These are phyloP conservation scores for Drosophila conformis DNA, from an alignment of 2,888 invertebrate genomes.

Conservation along the genomic window DNA sequence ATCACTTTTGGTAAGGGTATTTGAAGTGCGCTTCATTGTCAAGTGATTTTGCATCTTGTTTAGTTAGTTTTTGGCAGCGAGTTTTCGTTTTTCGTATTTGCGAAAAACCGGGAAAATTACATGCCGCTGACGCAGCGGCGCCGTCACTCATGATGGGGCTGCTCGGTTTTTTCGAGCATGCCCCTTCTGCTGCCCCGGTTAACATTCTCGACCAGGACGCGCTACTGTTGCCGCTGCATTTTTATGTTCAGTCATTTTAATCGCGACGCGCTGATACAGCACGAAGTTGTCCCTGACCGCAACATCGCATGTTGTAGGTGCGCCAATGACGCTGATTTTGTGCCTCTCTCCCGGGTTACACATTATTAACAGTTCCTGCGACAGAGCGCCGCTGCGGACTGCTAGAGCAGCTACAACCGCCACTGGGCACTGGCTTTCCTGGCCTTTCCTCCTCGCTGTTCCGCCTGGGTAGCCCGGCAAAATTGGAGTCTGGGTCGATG, in stretches of 20 bases:
- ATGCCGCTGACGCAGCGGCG: conserved; percentile 75
- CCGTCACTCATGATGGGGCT: conserved; percentile 68
- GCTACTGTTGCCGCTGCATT: conserved; percentile 13
- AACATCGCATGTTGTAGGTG: conserved; percentile 83
- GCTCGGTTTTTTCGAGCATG: conserved; percentile 43
- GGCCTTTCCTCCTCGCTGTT: not conserved
- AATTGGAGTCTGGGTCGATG: conserved; percentile 3
- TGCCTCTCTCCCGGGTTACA: conserved; percentile 71
- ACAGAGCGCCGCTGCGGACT: conserved; percentile 61
- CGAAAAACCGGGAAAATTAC: conserved; percentile 72
- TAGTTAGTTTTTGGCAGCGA: conserved; percentile 60
- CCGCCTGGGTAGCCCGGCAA: conserved; percentile 7
- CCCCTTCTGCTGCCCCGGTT: not conserved
- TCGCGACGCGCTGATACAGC: conserved; percentile 74
- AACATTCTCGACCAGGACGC: conserved; percentile 15
- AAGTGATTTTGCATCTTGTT: conserved; percentile 40
- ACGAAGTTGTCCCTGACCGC: conserved; percentile 80
- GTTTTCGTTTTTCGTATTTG: conserved; percentile 69
- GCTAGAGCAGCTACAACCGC: conserved; percentile 13
- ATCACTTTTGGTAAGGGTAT: conserved; percentile 26
- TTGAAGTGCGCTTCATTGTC: not conserved
- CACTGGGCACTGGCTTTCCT: not conserved
- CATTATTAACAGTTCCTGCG: conserved; percentile 82
- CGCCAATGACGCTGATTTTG: conserved; percentile 83
- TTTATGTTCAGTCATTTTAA: conserved; percentile 61